Percentiles rank a stretch among this genome's conserved stretches.
These are phyloP conservation scores for Drosophila nikananu DNA, from an alignment of 1,140 invertebrate species.

Conservation along the genomic window DNA sequence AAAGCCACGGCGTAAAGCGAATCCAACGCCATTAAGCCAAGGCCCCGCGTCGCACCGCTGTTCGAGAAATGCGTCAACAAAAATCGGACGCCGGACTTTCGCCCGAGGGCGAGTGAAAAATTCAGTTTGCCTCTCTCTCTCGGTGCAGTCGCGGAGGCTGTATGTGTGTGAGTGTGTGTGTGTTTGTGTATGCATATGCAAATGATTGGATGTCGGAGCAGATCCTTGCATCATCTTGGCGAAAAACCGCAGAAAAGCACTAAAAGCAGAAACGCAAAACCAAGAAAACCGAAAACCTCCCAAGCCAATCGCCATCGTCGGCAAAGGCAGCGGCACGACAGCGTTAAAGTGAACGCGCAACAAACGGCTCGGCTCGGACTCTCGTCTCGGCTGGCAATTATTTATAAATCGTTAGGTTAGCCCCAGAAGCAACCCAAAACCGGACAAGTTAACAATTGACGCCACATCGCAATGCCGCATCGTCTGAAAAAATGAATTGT, in stretches of 20 bases:
- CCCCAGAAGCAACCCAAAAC: constrained; percentile 18
- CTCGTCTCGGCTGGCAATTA: constrained; percentile 39
- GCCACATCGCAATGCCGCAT: constrained; percentile 22
- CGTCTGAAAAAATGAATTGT: constrained; percentile 35
- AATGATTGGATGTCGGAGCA: constrained; percentile 54
- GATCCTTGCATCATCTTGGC: constrained; percentile 78
- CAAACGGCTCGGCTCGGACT: constrained; percentile 33
- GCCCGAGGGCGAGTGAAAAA: constrained; percentile 54
- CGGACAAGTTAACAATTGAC: constrained; percentile 47
- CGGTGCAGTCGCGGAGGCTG: constrained; percentile 59
- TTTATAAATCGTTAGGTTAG: constrained; percentile 48
- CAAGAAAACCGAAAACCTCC: constrained; percentile 39
- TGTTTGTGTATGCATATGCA: constrained; percentile 61
- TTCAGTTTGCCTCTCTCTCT: constrained; percentile 39
- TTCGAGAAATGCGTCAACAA: constrained; percentile 24
- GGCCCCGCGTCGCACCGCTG: constrained; percentile 26
- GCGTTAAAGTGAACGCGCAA: constrained; percentile 46
- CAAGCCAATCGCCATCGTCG: constrained; percentile 64
- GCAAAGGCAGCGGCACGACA: constrained; percentile 34
- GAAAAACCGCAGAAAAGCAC: constrained; percentile 63
- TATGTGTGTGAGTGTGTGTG: constrained; percentile 40
- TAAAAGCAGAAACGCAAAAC: constrained; percentile 13
- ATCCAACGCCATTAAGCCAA: constrained; percentile 23
- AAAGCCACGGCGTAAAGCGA: constrained; percentile 18
- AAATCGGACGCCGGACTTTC: constrained; percentile 53